phyloP scores from a whole-genome alignment of 1,140 invertebrate species.

The Heliconius hermathena region DNA sequence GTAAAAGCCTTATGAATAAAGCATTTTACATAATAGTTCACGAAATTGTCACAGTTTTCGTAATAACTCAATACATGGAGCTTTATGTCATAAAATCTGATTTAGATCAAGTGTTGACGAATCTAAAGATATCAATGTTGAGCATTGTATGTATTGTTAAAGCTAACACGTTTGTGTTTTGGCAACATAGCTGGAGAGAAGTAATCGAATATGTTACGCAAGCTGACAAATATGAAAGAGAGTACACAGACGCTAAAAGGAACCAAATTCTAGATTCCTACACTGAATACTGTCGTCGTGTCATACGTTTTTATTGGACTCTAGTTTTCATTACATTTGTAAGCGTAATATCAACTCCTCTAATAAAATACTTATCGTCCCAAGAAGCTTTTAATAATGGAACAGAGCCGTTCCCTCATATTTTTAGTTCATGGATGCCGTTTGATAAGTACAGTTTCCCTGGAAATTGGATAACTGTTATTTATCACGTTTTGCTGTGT shows the following conservation, averaged over 20 bases:
- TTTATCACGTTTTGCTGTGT: conserved; percentile 54
- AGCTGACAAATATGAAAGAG: conserved; percentile 66
- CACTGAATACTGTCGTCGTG: conserved; percentile 60
- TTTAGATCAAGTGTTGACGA: conserved; percentile 60
- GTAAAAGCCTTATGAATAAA: conserved; percentile 47
- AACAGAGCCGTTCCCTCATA: conserved; percentile 66
- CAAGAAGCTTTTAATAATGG: conserved; percentile 58
- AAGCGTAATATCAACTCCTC: conserved; percentile 49
- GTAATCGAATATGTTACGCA: conserved; percentile 61
- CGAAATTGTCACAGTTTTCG: conserved; percentile 56
- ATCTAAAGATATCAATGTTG: conserved; percentile 70
- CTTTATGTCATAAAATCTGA: conserved; percentile 63
- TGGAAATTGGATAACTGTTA: conserved; percentile 60
- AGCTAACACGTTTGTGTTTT: conserved; percentile 58
- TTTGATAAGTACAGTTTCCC: conserved; percentile 63
- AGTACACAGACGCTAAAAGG: conserved; percentile 42
- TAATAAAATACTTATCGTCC: conserved; percentile 57
- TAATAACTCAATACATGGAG: conserved; percentile 64
- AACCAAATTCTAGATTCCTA: conserved; percentile 55
- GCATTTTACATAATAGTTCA: conserved; percentile 53
- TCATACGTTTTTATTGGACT: conserved; percentile 63
- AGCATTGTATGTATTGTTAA: conserved; percentile 68
- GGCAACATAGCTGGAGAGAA: conserved; percentile 61
- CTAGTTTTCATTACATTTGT: conserved; percentile 58
- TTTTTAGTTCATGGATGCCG: conserved; percentile 69